Evolutionary conservation across 2,113 vertebrate species (phyloP).

Genomic region (Ammospiza nelsoni): DNA sequence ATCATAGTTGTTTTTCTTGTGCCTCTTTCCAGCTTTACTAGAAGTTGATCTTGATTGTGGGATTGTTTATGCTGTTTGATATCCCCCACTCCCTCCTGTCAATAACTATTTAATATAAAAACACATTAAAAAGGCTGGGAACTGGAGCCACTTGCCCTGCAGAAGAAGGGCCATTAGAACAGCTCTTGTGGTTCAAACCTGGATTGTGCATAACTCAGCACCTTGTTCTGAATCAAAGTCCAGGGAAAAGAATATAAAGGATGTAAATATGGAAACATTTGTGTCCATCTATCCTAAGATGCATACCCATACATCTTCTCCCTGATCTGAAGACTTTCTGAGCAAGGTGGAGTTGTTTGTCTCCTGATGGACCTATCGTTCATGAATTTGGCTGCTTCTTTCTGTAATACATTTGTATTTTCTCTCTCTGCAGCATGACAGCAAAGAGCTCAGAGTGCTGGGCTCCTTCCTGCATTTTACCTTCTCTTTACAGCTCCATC

Average conservation of each 20-base stretch:
- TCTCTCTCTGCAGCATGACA: not conserved
- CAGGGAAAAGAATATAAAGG: not conserved
- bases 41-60: not conserved
- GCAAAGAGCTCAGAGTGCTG: not conserved
- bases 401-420: not conserved
- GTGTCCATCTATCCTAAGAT: not conserved
- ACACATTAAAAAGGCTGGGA: not conserved
- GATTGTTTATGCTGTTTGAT: not conserved
- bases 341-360: not conserved
- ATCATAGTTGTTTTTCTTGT: not conserved
- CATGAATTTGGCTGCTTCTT: not conserved
- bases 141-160: not conserved
- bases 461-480: not conserved
- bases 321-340: not conserved
- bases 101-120: not conserved
- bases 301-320: not conserved
- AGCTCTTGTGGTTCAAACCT: not conserved
- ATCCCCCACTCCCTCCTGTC: not conserved
- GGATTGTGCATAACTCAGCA: not conserved
- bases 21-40: not conserved
- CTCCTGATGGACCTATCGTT: not conserved
- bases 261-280: not conserved
- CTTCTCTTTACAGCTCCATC: not conserved
- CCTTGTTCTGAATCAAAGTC: not conserved
- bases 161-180: not conserved